Conservation (phyloP, 2,888 invertebrate species). For the Odontothrips loti region DNA sequence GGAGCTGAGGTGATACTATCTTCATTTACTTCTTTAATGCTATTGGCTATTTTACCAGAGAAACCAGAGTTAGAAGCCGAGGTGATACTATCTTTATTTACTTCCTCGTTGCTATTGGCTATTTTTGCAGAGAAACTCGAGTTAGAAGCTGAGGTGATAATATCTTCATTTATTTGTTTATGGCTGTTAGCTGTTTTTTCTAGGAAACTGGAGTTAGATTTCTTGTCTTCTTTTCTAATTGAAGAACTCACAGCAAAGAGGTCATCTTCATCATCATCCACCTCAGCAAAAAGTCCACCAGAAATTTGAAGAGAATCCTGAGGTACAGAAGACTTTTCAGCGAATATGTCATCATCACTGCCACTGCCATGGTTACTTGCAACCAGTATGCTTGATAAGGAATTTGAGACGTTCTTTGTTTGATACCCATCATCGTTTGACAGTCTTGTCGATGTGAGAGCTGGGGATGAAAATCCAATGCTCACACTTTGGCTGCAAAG, state of each 20-base stretch:
- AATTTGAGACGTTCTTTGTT: not conserved
- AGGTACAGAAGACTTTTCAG: conserved; percentile 29
- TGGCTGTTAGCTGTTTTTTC: too few species aligned
- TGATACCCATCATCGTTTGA: not conserved
- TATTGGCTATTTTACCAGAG: not conserved
- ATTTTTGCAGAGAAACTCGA: too few species aligned
- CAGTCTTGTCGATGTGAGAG: not conserved
- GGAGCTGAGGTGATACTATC: not conserved
- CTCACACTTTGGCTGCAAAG: not conserved
- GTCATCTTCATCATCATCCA: conserved; percentile 30
- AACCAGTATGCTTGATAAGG: not conserved
- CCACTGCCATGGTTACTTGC: not conserved
- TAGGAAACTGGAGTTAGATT: not conserved
- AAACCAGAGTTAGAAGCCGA: too few species aligned
- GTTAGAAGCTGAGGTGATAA: too few species aligned
- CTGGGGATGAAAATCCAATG: not conserved
- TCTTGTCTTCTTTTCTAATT: not conserved
- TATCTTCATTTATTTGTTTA: too few species aligned
- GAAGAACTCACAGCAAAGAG: conserved; percentile 10
- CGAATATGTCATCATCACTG: conserved; percentile 32
- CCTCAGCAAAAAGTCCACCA: conserved; percentile 16
- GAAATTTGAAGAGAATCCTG: not conserved
- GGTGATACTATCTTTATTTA: too few species aligned
- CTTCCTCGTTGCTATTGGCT: too few species aligned
- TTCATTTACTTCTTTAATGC: not conserved